These are phyloP conservation scores for Zygothrica quintamaculata DNA, from an alignment of 2,888 invertebrate genomes.

Conservation along the genomic window DNA sequence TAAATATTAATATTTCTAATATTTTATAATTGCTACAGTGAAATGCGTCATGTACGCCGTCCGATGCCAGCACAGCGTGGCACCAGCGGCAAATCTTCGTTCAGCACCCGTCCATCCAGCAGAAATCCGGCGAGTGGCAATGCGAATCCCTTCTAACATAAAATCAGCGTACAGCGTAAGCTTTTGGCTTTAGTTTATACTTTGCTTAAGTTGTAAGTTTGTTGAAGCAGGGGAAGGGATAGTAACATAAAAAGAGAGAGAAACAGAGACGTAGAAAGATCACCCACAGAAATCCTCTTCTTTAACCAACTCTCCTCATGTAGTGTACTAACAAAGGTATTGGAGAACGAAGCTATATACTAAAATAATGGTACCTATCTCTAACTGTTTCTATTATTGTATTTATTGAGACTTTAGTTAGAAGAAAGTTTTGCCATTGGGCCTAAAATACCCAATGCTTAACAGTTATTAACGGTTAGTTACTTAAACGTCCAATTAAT, in stretches of 20 bases:
- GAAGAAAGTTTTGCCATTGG: slow-evolving; percentile 63
- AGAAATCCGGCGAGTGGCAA: slow-evolving; percentile 85
- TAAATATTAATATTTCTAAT: no score
- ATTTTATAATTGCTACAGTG: slow-evolving; percentile 80
- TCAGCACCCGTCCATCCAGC: slow-evolving; percentile 86
- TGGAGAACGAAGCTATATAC: slow-evolving; percentile 48
- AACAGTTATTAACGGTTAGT: slow-evolving; percentile 82
- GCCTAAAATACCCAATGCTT: slow-evolving; percentile 27
- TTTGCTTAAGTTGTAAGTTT: slow-evolving; percentile 86
- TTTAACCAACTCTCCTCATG: neutral
- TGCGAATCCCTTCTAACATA: slow-evolving; percentile 88
- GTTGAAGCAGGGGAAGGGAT: slow-evolving; percentile 33
- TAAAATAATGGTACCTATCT: slow-evolving; percentile 58
- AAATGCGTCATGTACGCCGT: slow-evolving; percentile 88
- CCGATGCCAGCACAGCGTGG: slow-evolving; percentile 86
- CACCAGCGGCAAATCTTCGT: slow-evolving; percentile 86
- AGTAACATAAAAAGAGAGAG: no score
- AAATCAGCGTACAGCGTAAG: slow-evolving; percentile 85
- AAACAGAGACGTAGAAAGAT: no score
- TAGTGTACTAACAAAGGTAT: slow-evolving; percentile 40
- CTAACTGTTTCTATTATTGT: slow-evolving; percentile 72
- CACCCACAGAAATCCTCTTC: neutral
- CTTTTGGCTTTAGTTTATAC: slow-evolving; percentile 87
- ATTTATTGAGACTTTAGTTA: slow-evolving; percentile 77
- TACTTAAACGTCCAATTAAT: slow-evolving; percentile 84